Evolutionary conservation across 2,888 invertebrate genomes (phyloP), one percentile per base, ranked within the genome.

Genomic region (Lomographa bimaculata): DNA sequence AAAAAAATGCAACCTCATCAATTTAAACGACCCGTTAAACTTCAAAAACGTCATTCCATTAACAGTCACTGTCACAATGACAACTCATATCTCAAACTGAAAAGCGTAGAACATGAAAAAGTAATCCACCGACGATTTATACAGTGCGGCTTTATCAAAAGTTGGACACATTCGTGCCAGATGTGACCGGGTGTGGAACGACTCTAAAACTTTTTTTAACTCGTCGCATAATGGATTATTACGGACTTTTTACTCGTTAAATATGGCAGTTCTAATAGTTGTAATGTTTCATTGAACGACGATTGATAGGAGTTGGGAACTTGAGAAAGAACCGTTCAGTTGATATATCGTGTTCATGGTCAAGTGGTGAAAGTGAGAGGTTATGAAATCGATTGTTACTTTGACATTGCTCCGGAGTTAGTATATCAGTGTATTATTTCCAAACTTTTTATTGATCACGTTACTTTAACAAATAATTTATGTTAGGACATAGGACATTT

Each of bases 91-190:
- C 37, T 37, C 46, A 32, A 40, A 33, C 12, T 25, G 33, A 35
- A 33, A 57, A 37, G 43, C 45, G 51, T 46, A 60, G 58, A 64
- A 68, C 67, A 71, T 64, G 66, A 66, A 64, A 67, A 70, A 73
- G 70, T 70, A 66, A 69, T 71, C 60, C 49, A 42, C 47, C 58
- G 57, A 58, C 70, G 68, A 71, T 71, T 68, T 65, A 67, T 72
- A 58, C 70, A 54, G 58, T 57, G 71, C 59, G 68, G 72, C 77
- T 76, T 68, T 76, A 76, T 77, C 75, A 76, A 75, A 74, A 76
- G 71, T 77, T 73, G 67, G 70, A 69, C 68, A 68, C 77, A 77
- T 77, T 77, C 70, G 57, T 60, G 53, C 60, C 77, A 77, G 69
- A 69, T 76, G 77, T 54, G 74, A 57, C 66, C 71, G 47, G 48